Base-by-base conservation (phyloP, 2,888 invertebrate genomes). In the Physocephala rufipes region DNA sequence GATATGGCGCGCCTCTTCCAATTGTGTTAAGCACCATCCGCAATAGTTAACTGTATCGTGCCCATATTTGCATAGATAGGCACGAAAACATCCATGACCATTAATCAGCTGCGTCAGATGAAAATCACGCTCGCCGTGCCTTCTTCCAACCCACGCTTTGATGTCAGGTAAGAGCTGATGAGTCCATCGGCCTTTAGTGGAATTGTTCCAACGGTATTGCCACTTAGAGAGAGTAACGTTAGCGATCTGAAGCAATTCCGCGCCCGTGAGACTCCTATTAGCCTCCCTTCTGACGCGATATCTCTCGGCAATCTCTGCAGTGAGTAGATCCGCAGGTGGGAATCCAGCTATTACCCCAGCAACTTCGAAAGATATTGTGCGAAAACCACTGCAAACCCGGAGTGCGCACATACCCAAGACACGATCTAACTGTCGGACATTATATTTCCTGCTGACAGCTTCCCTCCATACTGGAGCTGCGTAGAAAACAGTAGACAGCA, bases 11-110 rank as follows among this genome's bases (percentile, higher is more conserved):
- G n/a, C n/a, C n/a, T n/a, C n/a, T n/a, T n/a, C n/a, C n/a, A n/a
- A n/a, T n/a, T n/a, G n/a, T n/a, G n/a, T n/a, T n/a, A n/a, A 49
- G 49, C 49, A 49, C 49, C 49, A 49, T 19, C 49, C 49, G n/a
- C 5, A 49, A 12, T 5, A 16, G 16, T 5, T n/a, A n/a, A 7
- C n/a, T n/a, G 49, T 49, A 1, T 49, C 49, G n/a, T 49, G 49
- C n/a, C 49, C 9, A 13, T 49, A 12, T 19, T 49, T 49, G 4
- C 13, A 49, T 19, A 49, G 19, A 49, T 49, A 49, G 49, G n/a
- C 19, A n/a, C 49, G 13, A 3, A 49, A 49, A 3, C 49, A 49
- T 49, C 49, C 49, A 19, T 49, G 49, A 5, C 49, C 49, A 49
- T n/a, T 49, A n/a, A 49, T 49, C 49, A 49, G 16, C 49, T 49